Evolutionary conservation across 2,888 invertebrate genomes (phyloP), one percentile per base, ranked within the genome.

Genomic region (Amiota mariae): DNA sequence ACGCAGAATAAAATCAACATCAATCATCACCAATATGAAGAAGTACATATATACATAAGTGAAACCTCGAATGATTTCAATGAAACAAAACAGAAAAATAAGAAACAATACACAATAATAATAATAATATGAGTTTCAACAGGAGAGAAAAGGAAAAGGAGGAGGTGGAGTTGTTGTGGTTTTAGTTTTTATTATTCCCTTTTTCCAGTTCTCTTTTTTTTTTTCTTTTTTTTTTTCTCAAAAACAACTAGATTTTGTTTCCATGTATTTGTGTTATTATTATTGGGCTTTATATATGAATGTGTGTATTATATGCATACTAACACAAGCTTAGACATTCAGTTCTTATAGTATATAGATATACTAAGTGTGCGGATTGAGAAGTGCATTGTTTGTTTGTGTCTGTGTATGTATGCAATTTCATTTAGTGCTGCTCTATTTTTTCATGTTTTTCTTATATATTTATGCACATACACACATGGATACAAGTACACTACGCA

Each of bases 391-490:
- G 3, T 24, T 24, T 56, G 56, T 68, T 36, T 20, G n/a, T 66
- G 54, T 74, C 71, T 57, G 12, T 61, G 59, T 74, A 15, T 73
- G 56, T 76, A 73, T 67, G 54, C 46, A 47, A 47, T 63, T 36
- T 63, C 47, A 15, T 46, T 54, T 18, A 57, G 72, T 77, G 82
- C 78, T 77, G 82, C 78, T 82, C 79, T 82, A 85, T 74, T 80
- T 85, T 81, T 79, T 77, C 81, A 78, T 24, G 24, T 24, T 24
- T 2, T 36, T 36, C 8, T 36, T 6, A 0, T 36, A 4, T 4
- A 36, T 36, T 36, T 36, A 46, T 47, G 15, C 63, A 36, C 63
- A 13, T 15, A 46, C 46, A 8, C 46, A 24, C 54, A 12, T 8
- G 8, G n/a, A n/a, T 15, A 54, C 15, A 36, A 36, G 8, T 36